Conservation (phyloP, 2,797 vertebrate genomes). For the Chloroceryle amazona region DNA sequence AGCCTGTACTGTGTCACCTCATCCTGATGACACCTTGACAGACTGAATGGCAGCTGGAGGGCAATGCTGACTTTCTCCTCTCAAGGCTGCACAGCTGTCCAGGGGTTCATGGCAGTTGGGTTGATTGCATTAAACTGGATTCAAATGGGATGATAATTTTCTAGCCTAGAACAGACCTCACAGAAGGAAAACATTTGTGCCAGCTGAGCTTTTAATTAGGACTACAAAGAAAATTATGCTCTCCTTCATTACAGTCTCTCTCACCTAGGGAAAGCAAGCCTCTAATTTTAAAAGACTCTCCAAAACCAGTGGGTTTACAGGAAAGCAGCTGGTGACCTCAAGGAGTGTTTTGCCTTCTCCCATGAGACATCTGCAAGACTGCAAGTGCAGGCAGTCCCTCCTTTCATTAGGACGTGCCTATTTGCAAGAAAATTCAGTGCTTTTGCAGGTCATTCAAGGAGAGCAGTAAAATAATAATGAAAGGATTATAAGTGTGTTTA, state of each 20-base stretch:
- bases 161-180: background rate
- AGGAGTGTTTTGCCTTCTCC: conserved; percentile 1
- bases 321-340: background rate
- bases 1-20: background rate
- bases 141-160: conserved; percentile 1
- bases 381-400: background rate
- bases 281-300: background rate
- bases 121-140: background rate
- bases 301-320: background rate
- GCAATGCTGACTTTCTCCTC: background rate
- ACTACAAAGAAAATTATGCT: conserved; percentile 12
- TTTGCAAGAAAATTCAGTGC: background rate
- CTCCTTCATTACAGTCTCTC: background rate
- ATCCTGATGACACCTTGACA: accelerated
- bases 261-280: conserved; percentile 1
- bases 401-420: background rate
- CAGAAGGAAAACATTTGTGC: conserved; percentile 12
- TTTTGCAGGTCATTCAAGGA: conserved; percentile 6
- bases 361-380: background rate
- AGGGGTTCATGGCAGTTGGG: background rate
- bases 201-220: conserved; percentile 52
- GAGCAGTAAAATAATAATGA: conserved; percentile 11
- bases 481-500: conserved; percentile 16
- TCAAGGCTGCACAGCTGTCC: background rate
- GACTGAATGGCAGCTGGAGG: background rate